phyloP scores from a whole-genome alignment of 2,113 vertebrate species.

The Gnathonemus echidnorhynchus region DNA sequence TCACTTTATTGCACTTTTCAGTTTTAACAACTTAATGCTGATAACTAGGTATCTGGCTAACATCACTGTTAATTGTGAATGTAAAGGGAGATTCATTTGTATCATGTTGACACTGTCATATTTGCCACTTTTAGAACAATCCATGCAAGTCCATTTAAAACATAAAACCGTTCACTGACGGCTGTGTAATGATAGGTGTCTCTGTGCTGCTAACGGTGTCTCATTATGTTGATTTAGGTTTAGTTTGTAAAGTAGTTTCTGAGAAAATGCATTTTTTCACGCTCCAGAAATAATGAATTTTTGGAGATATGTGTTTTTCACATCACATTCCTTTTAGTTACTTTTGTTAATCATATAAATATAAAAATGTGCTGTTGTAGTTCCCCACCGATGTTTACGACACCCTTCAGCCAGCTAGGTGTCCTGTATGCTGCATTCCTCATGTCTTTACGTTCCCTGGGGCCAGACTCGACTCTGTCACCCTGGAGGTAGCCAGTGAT shows the following conservation, averaged over 20 bases:
- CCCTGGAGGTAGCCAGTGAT: slow-evolving; percentile 61
- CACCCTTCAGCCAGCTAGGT: background rate
- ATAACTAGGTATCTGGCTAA: background rate
- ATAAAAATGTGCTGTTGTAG: background rate
- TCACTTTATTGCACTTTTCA: background rate
- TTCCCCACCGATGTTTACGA: background rate
- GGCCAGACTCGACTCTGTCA: slow-evolving; percentile 53
- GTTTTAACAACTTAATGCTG: background rate
- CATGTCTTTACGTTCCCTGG: slow-evolving; percentile 15
- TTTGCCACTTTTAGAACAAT: background rate
- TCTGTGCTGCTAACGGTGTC: background rate
- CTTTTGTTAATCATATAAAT: background rate
- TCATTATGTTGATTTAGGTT: background rate
- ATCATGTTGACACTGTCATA: background rate
- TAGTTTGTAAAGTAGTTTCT: background rate
- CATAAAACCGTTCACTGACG: background rate
- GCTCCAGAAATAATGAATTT: background rate
- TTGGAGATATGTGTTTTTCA: background rate
- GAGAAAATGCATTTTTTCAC: background rate
- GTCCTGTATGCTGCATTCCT: background rate
- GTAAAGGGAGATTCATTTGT: background rate
- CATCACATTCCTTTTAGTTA: background rate
- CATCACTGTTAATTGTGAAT: background rate
- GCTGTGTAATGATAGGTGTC: background rate
- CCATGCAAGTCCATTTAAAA: background rate